phyloP scores from a whole-genome alignment of 2,797 vertebrate genomes.

The Hephaestus fuliginosus region DNA sequence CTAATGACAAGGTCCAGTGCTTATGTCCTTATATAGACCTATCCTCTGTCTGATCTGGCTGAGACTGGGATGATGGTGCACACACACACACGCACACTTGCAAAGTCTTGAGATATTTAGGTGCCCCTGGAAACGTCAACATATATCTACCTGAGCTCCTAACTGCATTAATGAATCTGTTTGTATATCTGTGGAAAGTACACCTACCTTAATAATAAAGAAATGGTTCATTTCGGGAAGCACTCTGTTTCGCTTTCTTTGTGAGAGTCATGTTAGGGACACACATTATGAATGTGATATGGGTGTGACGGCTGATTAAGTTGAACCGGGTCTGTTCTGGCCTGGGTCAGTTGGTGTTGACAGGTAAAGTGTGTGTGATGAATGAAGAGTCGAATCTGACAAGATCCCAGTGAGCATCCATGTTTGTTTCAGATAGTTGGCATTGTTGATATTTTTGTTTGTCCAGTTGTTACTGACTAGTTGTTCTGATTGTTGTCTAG shows the following conservation, averaged over 20 bases:
- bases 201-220: neutral
- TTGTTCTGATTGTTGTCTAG: neutral
- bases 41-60: constrained; percentile 70
- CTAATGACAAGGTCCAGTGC: constrained; percentile 80
- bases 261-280: neutral
- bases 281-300: neutral
- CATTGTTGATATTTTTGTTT: neutral
- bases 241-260: neutral
- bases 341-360: neutral
- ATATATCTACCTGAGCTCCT: neutral
- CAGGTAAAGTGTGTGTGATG: neutral
- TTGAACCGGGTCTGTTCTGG: neutral
- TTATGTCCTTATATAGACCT: constrained; percentile 87
- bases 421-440: neutral
- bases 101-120: constrained; percentile 46
- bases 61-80: constrained; percentile 50
- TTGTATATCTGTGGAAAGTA: neutral
- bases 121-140: constrained; percentile 52
- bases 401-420: neutral
- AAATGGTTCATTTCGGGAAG: neutral
- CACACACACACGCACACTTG: constrained; percentile 30
- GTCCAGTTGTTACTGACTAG: neutral
- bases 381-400: neutral
- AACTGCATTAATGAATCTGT: constrained; percentile 15
- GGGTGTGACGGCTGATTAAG: neutral